Evolutionary conservation across 2,888 invertebrate genomes (phyloP).

Genomic region (Spialia ferax): DNA sequence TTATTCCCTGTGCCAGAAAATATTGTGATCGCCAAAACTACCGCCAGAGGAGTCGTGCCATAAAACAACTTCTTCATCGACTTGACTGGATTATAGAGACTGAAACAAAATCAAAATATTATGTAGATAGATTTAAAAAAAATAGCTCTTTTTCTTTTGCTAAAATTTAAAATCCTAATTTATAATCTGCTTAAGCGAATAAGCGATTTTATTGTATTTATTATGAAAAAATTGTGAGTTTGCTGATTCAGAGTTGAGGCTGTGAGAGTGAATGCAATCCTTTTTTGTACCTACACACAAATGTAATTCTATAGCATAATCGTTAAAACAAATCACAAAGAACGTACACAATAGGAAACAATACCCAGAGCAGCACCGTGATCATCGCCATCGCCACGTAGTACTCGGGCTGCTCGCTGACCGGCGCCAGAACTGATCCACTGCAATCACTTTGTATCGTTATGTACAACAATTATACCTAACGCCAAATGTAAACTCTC

Average conservation of each 20-base stretch:
- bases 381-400: slow-evolving; percentile 65
- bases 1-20: slow-evolving; percentile 54
- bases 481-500: background rate
- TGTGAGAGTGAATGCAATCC: too few species aligned
- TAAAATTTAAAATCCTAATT: too few species aligned
- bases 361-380: slow-evolving; percentile 67
- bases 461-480: background rate
- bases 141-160: too few species aligned
- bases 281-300: too few species aligned
- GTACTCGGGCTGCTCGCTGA: slow-evolving; percentile 65
- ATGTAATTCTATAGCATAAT: background rate
- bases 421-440: slow-evolving; percentile 65
- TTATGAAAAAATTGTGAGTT: too few species aligned
- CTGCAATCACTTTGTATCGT: slow-evolving; percentile 55
- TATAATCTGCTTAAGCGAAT: too few species aligned
- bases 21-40: slow-evolving; percentile 55
- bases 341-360: slow-evolving; percentile 75
- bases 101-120: slow-evolving; percentile 54
- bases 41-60: slow-evolving; percentile 57
- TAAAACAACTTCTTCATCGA: slow-evolving; percentile 71
- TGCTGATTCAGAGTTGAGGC: too few species aligned
- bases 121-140: too few species aligned
- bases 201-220: too few species aligned
- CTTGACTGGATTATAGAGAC: slow-evolving; percentile 72
- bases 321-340: slow-evolving; percentile 14